Evolutionary conservation across 2,797 vertebrate genomes (phyloP).

Genomic region (Okamejei kenojei): DNA sequence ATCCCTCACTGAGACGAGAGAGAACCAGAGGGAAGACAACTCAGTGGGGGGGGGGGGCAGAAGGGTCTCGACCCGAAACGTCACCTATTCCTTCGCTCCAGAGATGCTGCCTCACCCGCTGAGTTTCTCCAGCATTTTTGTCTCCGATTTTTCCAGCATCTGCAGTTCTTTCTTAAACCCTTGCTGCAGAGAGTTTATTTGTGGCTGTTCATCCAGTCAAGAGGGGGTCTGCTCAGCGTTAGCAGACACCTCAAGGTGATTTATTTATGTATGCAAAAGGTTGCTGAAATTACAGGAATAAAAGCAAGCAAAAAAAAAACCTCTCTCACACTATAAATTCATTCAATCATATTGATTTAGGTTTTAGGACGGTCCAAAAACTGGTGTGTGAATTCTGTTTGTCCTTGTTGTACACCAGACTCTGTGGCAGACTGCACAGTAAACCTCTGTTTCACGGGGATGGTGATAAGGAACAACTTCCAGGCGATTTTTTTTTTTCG

Average conservation of each 20-base stretch:
- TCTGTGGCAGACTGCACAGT: too few relatives aligned
- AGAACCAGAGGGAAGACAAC: background rate
- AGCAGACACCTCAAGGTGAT: too few relatives aligned
- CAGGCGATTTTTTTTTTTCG: background rate
- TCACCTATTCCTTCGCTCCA: too few relatives aligned
- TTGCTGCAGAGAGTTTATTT: too few relatives aligned
- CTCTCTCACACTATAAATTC: background rate
- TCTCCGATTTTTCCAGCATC: too few relatives aligned
- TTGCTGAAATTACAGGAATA: background rate
- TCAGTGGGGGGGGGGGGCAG: too few relatives aligned
- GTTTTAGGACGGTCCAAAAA: background rate
- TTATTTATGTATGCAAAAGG: background rate
- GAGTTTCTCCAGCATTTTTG: too few relatives aligned
- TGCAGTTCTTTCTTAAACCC: too few relatives aligned
- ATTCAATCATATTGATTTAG: conserved; percentile 25
- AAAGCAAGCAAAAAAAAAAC: background rate
- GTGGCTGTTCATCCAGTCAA: too few relatives aligned
- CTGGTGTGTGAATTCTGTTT: background rate
- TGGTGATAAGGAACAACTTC: background rate
- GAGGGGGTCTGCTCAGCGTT: background rate
- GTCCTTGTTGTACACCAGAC: background rate
- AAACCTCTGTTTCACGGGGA: background rate
- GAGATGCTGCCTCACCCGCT: too few relatives aligned
- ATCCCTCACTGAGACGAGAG: too few relatives aligned
- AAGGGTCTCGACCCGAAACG: too few relatives aligned